These are phyloP conservation scores for Tenrec ecaudatus DNA, from an alignment of 2,113 vertebrate species.

Conservation along the genomic window DNA sequence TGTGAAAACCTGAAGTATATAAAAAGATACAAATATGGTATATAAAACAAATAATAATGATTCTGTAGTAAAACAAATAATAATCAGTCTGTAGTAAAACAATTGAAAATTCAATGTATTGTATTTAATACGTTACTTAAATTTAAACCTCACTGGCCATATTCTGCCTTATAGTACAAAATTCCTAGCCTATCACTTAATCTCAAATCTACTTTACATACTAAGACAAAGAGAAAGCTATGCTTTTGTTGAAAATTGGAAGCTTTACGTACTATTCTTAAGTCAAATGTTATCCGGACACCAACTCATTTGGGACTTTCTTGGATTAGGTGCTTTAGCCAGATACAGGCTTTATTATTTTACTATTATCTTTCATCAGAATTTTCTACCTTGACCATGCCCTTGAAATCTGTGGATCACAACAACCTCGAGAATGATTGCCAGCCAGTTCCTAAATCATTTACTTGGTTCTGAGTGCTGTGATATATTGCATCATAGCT, in stretches of 20 bases:
- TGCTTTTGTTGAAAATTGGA: too few species aligned
- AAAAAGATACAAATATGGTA: neutral
- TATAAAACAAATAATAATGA: neutral
- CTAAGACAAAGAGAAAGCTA: neutral
- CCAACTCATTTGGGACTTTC: neutral
- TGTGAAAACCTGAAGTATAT: neutral
- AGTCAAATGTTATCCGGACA: neutral
- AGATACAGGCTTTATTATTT: neutral
- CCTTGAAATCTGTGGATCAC: neutral
- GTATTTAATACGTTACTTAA: slow-evolving; percentile 14
- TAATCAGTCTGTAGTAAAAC: neutral
- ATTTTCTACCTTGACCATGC: neutral
- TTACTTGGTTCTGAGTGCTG: neutral
- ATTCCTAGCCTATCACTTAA: neutral
- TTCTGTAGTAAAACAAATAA: neutral
- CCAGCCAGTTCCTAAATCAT: neutral
- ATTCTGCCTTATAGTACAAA: neutral
- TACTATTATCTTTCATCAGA: neutral
- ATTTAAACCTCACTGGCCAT: neutral
- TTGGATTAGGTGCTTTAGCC: neutral
- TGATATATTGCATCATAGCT: neutral
- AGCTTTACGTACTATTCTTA: neutral
- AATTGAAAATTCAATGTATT: neutral
- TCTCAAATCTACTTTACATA: neutral
- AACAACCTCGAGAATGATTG: neutral